These are phyloP conservation scores for Dysdera silvatica DNA, from an alignment of 1,140 invertebrate genomes.

Conservation along the genomic window DNA sequence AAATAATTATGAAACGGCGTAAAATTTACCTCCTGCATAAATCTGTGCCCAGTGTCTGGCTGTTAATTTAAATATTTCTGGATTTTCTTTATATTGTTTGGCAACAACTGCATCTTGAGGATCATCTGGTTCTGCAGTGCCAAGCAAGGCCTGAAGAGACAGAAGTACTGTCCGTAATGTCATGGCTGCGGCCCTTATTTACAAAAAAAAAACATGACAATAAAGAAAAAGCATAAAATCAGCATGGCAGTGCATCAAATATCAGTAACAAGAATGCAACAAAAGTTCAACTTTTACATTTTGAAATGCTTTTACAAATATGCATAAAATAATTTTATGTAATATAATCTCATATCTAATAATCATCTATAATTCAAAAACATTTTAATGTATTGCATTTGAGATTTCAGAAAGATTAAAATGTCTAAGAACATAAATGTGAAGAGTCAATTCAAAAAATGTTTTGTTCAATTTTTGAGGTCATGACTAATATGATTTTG, in stretches of 20 bases:
- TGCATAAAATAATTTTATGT: too few relatives aligned
- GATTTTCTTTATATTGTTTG: conserved; percentile 85
- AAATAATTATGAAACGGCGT: neutral
- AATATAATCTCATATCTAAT: too few relatives aligned
- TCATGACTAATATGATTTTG: too few relatives aligned
- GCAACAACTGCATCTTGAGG: conserved; percentile 96
- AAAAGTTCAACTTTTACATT: too few relatives aligned
- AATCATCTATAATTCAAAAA: too few relatives aligned
- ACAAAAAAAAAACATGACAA: neutral
- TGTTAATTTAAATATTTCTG: conserved; percentile 74
- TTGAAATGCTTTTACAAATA: too few relatives aligned
- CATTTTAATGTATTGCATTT: too few relatives aligned
- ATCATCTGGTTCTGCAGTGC: conserved; percentile 91
- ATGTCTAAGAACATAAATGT: too few relatives aligned
- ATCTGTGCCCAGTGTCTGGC: conserved; percentile 90
- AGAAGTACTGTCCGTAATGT: conserved; percentile 90
- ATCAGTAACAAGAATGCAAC: too few relatives aligned
- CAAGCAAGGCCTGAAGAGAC: conserved; percentile 80
- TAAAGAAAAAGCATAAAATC: neutral
- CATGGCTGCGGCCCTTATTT: conserved; percentile 87
- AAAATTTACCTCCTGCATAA: conserved; percentile 68
- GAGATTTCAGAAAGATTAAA: too few relatives aligned
- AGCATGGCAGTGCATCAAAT: neutral
- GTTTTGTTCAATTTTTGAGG: too few relatives aligned
- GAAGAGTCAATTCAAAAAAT: too few relatives aligned